Evolutionary conservation across 2,888 invertebrate species (phyloP).

Genomic region (Bursaphelenchus okinawaensis): DNA sequence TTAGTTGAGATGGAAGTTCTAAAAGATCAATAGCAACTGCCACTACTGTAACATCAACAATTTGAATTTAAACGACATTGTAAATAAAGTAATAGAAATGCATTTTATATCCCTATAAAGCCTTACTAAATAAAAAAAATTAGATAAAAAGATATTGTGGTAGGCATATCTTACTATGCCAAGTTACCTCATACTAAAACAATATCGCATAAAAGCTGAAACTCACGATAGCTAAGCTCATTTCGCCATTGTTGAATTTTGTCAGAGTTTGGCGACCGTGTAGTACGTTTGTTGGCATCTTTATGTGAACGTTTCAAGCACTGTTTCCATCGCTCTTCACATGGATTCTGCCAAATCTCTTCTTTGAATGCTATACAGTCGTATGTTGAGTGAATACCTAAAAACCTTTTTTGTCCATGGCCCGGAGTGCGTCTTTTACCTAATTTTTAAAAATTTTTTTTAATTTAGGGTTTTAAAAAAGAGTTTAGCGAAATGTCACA

Average conservation of each 20-base stretch:
- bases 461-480: too few relatives aligned
- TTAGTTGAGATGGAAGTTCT: slow-evolving; percentile 23
- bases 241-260: slow-evolving; percentile 31
- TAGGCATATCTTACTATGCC: too few relatives aligned
- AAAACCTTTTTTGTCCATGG: too few relatives aligned
- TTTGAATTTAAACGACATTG: not conserved
- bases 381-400: not conserved
- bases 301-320: not conserved
- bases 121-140: too few relatives aligned
- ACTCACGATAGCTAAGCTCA: slow-evolving; percentile 27
- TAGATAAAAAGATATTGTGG: too few relatives aligned
- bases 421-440: too few relatives aligned
- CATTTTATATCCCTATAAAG: not conserved
- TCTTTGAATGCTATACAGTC: not conserved
- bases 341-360: not conserved
- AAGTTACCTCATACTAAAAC: too few relatives aligned
- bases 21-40: too few relatives aligned
- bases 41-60: not conserved
- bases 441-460: too few relatives aligned
- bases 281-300: not conserved
- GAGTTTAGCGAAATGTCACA: too few relatives aligned
- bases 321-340: not conserved
- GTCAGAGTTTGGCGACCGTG: slow-evolving; percentile 28
- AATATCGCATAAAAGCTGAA: too few relatives aligned
- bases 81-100: not conserved